Evolutionary conservation across 2,113 vertebrate genomes (phyloP).

Genomic region (Elanus axillaris): DNA sequence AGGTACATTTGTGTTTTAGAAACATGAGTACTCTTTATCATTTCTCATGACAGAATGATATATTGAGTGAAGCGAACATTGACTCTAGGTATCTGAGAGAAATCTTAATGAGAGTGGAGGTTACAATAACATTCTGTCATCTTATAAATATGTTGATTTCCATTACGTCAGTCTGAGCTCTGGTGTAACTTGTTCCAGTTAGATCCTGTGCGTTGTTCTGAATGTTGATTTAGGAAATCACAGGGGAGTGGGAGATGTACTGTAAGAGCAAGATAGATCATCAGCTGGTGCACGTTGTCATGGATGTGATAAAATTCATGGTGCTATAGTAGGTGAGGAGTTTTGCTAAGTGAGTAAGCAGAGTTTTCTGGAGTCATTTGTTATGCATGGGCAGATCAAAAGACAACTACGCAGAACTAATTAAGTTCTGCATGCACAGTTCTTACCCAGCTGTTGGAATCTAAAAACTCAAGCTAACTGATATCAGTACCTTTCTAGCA

Average conservation of each 20-base stretch:
- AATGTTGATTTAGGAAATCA: not conserved
- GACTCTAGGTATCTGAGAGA: not conserved
- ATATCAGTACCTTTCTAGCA: not conserved
- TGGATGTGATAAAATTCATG: not conserved
- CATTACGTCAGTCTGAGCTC: not conserved
- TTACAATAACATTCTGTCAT: not conserved
- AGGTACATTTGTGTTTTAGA: constrained; percentile 73
- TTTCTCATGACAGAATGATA: not conserved
- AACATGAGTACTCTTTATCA: not conserved
- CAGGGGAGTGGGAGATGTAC: not conserved
- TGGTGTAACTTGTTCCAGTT: not conserved
- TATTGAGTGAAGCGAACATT: not conserved
- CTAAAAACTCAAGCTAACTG: not conserved
- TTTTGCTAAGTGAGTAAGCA: not conserved
- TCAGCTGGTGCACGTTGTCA: not conserved
- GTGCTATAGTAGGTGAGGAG: not conserved
- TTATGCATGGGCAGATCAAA: not conserved
- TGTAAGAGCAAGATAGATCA: not conserved
- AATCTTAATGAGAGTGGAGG: not conserved
- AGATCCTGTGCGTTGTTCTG: not conserved
- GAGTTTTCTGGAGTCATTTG: not conserved
- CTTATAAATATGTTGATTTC: not conserved
- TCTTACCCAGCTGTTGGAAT: not conserved
- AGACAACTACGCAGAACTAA: not conserved
- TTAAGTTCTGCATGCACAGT: not conserved